Base-by-base conservation (phyloP, 2,113 vertebrate species). In the Grammomys dolichurus region DNA sequence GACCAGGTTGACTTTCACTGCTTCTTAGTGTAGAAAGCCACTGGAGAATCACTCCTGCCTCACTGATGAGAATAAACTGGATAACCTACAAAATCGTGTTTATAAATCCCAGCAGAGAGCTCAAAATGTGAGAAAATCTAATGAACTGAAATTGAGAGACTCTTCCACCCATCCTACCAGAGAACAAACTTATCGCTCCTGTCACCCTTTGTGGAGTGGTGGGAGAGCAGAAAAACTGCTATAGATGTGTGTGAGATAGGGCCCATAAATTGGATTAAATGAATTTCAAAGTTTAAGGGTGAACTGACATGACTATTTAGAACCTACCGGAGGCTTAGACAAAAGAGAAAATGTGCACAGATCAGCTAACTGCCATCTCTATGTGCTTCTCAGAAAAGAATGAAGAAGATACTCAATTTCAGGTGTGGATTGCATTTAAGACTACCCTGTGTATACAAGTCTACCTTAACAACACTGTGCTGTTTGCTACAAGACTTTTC, bases 201-300 rank as follows among this genome's bases (percentile, higher is more conserved):
- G n/a, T 70, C 28, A 93, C 12, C 17, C 12, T 67, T 60, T 36
- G 16, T 31, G 17, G 48, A 93, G 48, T 14, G 48, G 22, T 56
- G 28, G 36, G n/a, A 56, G 54, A 67, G 17, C 17, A 80, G 43
- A 75, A 33, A 91, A 36, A 33, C 48, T 2, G 2, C 46, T 31
- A 0, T 22, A 46, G 24, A 87, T 46, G 11, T 87, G 24, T 46
- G 33, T 69, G 11, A 33, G 40, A n/a, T 1, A 7, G 19, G 12
- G 10, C 19, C n/a, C 54, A 0, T 24, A 67, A 24, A n/a, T 82
- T 93, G 31, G 78, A 11, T 65, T 97, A 43, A 90, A 75, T 84
- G 24, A 28, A 84, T 94, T 91, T 94, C 87, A 82, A 89, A 95
- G 86, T 94, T 96, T 63, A 95, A 51, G 46, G 8, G 40, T 95